These are phyloP conservation scores for Branchipolynoe longqiensis DNA, from an alignment of 2,888 invertebrate genomes.

Conservation along the genomic window DNA sequence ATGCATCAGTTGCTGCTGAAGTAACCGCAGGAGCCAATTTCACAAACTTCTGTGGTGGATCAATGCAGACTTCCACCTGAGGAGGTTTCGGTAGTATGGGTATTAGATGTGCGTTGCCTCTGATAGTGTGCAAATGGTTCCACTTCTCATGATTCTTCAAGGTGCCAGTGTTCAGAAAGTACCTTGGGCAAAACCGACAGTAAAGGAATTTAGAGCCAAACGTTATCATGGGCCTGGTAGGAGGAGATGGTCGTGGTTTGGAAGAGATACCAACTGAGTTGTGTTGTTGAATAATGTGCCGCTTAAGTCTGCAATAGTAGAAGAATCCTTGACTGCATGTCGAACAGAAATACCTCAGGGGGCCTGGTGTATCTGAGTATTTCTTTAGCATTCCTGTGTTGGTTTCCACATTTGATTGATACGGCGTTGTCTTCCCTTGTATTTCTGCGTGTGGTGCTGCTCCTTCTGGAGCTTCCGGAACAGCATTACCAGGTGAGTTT, in stretches of 20 bases:
- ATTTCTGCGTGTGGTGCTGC: background rate
- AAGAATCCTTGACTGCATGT: constrained; percentile 11
- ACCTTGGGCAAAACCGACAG: constrained; percentile 1
- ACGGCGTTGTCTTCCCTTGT: too few relatives aligned
- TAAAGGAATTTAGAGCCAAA: background rate
- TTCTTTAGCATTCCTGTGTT: background rate
- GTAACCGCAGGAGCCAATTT: too few relatives aligned
- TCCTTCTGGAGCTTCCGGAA: background rate
- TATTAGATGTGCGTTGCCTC: too few relatives aligned
- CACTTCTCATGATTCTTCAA: constrained; percentile 4
- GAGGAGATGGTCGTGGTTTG: too few relatives aligned
- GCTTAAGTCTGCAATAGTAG: constrained; percentile 21
- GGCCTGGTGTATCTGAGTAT: background rate
- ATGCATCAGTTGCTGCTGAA: too few relatives aligned
- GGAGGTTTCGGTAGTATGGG: too few relatives aligned
- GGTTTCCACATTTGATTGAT: too few relatives aligned
- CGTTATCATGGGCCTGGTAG: background rate
- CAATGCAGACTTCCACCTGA: too few relatives aligned
- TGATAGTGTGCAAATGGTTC: too few relatives aligned
- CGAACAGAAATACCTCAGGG: background rate
- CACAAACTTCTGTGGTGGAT: too few relatives aligned
- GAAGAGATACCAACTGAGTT: background rate
- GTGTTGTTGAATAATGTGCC: background rate
- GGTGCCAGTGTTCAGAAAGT: background rate
- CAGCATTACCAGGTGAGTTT: background rate